Evolutionary conservation across 2,113 vertebrate species (phyloP).

Genomic region (Neodon shergylaensis): DNA sequence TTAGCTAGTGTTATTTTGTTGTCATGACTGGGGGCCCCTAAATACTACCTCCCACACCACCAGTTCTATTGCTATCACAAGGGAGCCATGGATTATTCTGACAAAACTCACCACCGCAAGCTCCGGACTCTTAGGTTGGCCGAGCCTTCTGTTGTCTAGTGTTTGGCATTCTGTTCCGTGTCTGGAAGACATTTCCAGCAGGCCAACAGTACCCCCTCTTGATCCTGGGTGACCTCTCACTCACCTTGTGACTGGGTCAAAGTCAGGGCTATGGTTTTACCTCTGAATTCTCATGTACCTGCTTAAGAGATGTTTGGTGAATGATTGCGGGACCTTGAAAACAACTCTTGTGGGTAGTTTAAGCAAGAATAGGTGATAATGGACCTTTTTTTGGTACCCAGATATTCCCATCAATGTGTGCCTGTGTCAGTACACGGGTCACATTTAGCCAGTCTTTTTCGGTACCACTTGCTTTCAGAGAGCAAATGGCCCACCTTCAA

Average conservation of each 20-base stretch:
- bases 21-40: neutral
- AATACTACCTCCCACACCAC: neutral
- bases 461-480: neutral
- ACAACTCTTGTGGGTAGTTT: neutral
- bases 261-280: neutral
- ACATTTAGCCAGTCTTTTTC: neutral
- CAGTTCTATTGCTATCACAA: neutral
- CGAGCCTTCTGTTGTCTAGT: fast-evolving
- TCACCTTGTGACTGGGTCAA: neutral
- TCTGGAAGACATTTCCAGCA: neutral
- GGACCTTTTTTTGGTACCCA: fast-evolving
- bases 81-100: neutral
- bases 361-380: neutral
- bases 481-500: neutral
- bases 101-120: neutral
- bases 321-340: neutral
- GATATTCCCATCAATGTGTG: no score
- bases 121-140: neutral
- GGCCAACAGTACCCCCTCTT: neutral
- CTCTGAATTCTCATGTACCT: neutral
- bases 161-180: neutral
- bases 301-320: neutral
- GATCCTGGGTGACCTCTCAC: neutral
- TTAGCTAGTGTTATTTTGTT: neutral
- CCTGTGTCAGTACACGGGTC: neutral